Evolutionary conservation across 2,888 invertebrate genomes (phyloP), one percentile per base, ranked within the genome.

Genomic region (Drosophila ustulata): DNA sequence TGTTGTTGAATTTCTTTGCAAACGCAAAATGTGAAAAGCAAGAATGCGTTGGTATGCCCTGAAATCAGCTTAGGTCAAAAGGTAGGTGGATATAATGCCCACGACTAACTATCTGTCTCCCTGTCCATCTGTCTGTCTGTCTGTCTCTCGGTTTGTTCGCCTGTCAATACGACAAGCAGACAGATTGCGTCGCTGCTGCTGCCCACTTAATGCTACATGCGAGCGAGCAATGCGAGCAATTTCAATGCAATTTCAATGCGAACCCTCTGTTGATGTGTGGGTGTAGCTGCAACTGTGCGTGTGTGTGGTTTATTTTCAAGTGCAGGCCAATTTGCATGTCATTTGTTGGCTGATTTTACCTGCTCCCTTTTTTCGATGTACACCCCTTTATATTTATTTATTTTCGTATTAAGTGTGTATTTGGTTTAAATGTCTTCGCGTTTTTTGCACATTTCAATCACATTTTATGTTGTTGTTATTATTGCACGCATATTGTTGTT

Each of bases 181-280:
- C 55, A 70, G 71, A 63, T 68, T 66, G 68, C 80, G 64, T 66
- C 53, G 57, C 73, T 51, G 71, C 73, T 47, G 71, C 51, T 80
- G 74, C 61, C 86, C 73, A 82, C 76, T 78, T 85, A 75, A 82
- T 80, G 84, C 78, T 80, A 58, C 56, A 77, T 71, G 52, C 77
- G 88, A 83, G 89, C 89, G 83, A 89, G 83, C 87, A 76, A 84
- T 75, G 58, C 51, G 75, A 64, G 49, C 56, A 66, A 65, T 65
- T 76, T 69, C 76, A 76, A 61, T 76, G 76, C 80, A 80, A 55
- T 75, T 69, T 47, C 56, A 45, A 37, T 57, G 57, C 37, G 53
- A 47, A 34, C 41, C 34, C 53, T 62, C 49, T n/a, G 8, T 32
- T 28, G 43, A 18, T 53, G 28, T 61, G 28, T 43, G 23, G n/a